Conservation (phyloP, 1,140 invertebrate species). For the Acromyrmex echinatior region DNA sequence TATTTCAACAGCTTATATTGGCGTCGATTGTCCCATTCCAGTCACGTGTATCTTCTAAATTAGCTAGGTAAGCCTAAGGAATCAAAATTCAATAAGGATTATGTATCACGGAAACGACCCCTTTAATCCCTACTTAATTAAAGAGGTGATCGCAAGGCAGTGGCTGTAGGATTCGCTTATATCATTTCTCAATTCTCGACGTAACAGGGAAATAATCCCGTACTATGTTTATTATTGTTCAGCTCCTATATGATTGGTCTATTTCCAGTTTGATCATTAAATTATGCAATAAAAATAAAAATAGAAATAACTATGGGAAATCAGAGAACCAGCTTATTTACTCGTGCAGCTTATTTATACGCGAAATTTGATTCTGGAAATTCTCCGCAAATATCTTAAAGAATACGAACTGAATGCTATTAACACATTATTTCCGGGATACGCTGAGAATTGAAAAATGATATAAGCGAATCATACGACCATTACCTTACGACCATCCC, state of each 20-base stretch:
- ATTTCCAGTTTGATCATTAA: neutral
- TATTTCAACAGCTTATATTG: neutral
- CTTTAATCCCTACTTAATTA: constrained; percentile 53
- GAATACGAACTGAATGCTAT: neutral
- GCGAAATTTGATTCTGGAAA: neutral
- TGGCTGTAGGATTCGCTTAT: constrained; percentile 16
- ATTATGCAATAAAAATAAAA: neutral
- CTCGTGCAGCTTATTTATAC: neutral
- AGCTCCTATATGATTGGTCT: neutral
- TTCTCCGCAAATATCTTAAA: neutral
- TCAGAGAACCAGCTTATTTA: neutral
- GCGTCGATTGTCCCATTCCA: neutral
- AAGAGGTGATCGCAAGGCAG: constrained; percentile 10
- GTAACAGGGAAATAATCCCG: constrained; percentile 14
- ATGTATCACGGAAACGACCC: neutral
- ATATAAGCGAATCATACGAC: constrained; percentile 35
- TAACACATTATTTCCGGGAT: neutral
- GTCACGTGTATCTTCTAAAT: constrained; percentile 22
- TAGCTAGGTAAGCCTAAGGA: neutral
- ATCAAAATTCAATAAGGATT: constrained; percentile 22
- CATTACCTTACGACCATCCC: neutral
- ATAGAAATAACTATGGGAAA: constrained; percentile 5
- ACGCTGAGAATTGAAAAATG: constrained; percentile 9
- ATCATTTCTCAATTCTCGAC: constrained; percentile 28
- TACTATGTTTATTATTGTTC: constrained; percentile 4